Percentiles rank a stretch among this genome's conserved stretches.
phyloP scores from a whole-genome alignment of 1,140 invertebrate genomes.

The Scaptomyza montana region DNA sequence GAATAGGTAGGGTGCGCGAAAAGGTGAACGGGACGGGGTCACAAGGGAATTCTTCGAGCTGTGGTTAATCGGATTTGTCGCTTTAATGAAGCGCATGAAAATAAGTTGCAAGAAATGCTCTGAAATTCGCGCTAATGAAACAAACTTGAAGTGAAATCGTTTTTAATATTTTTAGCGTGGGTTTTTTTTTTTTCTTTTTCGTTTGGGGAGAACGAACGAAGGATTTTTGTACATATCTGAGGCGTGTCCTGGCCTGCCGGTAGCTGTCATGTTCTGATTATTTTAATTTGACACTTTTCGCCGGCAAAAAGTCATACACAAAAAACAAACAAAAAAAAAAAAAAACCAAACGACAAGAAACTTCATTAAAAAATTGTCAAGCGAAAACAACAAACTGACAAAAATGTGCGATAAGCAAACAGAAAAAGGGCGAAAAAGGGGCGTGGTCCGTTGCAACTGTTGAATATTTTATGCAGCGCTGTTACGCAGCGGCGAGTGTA shows the following conservation, averaged over 20 bases:
- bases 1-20: neutral
- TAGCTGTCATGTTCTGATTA: constrained; percentile 82
- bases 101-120: constrained; percentile 75
- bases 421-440: neutral
- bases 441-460: constrained; percentile 22
- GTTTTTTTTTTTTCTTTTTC: constrained; percentile 8
- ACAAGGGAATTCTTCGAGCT: neutral
- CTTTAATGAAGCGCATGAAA: constrained; percentile 76
- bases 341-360: constrained; percentile 38
- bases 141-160: constrained; percentile 33
- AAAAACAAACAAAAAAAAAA: too few relatives aligned
- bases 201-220: neutral
- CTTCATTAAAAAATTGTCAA: constrained; percentile 82
- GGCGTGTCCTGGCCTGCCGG: constrained; percentile 61
- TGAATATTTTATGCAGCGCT: neutral
- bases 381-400: constrained; percentile 46
- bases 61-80: constrained; percentile 76
- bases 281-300: constrained; percentile 81
- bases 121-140: constrained; percentile 79
- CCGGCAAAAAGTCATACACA: constrained; percentile 44
- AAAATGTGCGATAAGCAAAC: constrained; percentile 62
- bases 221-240: neutral
- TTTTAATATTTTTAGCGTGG: constrained; percentile 34
- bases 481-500: neutral
- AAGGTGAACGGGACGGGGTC: neutral